These are phyloP conservation scores for Meghimatium bilineatum DNA, from an alignment of 2,888 invertebrate genomes.

Conservation along the genomic window DNA sequence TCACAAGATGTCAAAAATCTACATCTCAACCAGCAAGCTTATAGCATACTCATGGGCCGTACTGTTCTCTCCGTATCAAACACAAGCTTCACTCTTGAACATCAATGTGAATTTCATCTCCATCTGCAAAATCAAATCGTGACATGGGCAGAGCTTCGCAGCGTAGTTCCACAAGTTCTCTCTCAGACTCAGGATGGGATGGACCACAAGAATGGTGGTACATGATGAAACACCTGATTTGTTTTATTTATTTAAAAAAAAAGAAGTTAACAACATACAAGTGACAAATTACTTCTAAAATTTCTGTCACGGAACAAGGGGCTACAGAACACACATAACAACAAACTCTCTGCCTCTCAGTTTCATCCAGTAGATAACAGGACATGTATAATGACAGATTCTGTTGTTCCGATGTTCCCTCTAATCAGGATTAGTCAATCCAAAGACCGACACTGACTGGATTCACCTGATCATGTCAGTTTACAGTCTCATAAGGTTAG, in stretches of 20 bases:
- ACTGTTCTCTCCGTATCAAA: not conserved
- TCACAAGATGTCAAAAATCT: constrained; percentile 1
- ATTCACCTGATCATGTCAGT: too few species aligned
- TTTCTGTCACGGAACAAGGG: too few species aligned
- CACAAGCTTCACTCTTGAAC: not conserved
- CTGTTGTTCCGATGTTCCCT: too few species aligned
- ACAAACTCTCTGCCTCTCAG: too few species aligned
- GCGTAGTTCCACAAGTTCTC: constrained; percentile 59
- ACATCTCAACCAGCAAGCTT: not conserved
- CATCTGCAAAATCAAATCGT: constrained; percentile 67
- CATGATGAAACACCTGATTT: constrained; percentile 59
- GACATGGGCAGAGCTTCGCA: constrained; percentile 65
- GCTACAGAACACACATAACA: too few species aligned
- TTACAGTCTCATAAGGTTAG: too few species aligned
- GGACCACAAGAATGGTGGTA: constrained; percentile 63
- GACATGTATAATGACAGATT: too few species aligned
- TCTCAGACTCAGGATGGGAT: constrained; percentile 52
- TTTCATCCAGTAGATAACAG: too few species aligned
- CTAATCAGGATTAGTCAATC: too few species aligned
- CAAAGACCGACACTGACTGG: too few species aligned
- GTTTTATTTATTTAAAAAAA: not conserved
- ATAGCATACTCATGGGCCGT: not conserved
- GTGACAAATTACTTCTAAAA: too few species aligned
- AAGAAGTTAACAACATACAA: not conserved
- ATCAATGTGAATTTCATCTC: constrained; percentile 69